Base-by-base conservation (phyloP, 2,797 vertebrate species). In the Squalus acanthias region DNA sequence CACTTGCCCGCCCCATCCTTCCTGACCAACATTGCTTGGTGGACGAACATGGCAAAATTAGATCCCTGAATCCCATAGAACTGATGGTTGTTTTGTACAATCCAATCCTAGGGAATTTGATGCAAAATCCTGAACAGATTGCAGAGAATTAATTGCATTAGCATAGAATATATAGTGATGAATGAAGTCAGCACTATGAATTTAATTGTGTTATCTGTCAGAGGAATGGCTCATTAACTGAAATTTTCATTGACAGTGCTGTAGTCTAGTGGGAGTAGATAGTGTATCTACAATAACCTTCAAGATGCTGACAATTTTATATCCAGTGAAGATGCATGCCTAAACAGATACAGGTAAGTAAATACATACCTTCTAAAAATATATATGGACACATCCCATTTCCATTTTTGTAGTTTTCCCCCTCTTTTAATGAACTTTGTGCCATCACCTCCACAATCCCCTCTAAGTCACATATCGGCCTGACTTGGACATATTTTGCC, bases 231-330 rank as follows among this genome's bases (percentile, higher is more conserved):
- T 74, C 53, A 76, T 95, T 95, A 95, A 95, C 69, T 96, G 88
- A 92, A 53, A 74, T 46, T 74, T 39, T 79, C 88, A 72, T 82
- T 82, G 67, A 82, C 92, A 96, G 96, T 96, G 96, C 92, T 96
- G 79, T 79, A 50, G 92, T 50, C 96, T 82, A 3, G 6, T 96
- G 67, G 92, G 96, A 92, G 69, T 95, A 9, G 53, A 96, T 3
- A 12, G 22, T 60, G 50, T 53, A 70, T 67, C n/a, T n/a, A 22
- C 96, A 50, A 22, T 85, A 67, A 95, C 60, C 17, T 93, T 79
- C 92, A 79, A 69, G 12, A 79, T 96, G 50, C 92, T 96, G 69
- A 60, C 96, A 60, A 95, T 65, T 70, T 70, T n/a, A 20, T 65
- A 91, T 95, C 29, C 15, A 92, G 39, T 12, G 96, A 46, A 63